Conservation (phyloP, 1,140 invertebrate genomes). For the Anastatus disparis region DNA sequence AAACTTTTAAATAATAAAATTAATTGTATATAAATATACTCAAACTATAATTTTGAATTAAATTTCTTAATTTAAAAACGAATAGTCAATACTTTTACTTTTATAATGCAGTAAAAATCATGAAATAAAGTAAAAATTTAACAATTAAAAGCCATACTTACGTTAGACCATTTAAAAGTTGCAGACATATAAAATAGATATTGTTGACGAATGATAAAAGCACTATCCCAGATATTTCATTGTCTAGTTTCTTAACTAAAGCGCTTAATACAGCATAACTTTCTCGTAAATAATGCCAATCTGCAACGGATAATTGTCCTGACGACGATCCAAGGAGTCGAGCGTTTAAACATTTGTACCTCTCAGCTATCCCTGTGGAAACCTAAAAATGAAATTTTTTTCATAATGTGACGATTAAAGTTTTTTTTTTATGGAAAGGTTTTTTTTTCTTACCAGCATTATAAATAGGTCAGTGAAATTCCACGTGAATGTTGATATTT, state of each 20-base stretch:
- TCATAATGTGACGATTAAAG: not conserved
- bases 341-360: slow-evolving; percentile 58
- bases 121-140: not conserved
- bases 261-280: slow-evolving; percentile 70
- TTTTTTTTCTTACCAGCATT: slow-evolving; percentile 66
- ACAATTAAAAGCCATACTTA: slow-evolving; percentile 56
- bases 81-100: not conserved
- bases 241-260: slow-evolving; percentile 70
- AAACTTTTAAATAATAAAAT: not conserved
- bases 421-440: not conserved
- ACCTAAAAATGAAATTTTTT: slow-evolving; percentile 45
- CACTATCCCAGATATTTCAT: slow-evolving; percentile 70
- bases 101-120: too few species aligned
- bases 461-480: slow-evolving; percentile 76
- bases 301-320: slow-evolving; percentile 41
- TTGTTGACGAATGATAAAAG: slow-evolving; percentile 77
- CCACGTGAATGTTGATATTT: slow-evolving; percentile 75
- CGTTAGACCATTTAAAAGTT: slow-evolving; percentile 78
- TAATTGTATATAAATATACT: not conserved
- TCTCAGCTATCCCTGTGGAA: slow-evolving; percentile 60
- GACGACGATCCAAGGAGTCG: slow-evolving; percentile 41
- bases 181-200: slow-evolving; percentile 78
- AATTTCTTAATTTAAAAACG: not conserved
- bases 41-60: too few species aligned
- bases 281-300: slow-evolving; percentile 70